Base-by-base conservation (phyloP, 2,113 vertebrate species). In the Paramisgurnus dabryanus region DNA sequence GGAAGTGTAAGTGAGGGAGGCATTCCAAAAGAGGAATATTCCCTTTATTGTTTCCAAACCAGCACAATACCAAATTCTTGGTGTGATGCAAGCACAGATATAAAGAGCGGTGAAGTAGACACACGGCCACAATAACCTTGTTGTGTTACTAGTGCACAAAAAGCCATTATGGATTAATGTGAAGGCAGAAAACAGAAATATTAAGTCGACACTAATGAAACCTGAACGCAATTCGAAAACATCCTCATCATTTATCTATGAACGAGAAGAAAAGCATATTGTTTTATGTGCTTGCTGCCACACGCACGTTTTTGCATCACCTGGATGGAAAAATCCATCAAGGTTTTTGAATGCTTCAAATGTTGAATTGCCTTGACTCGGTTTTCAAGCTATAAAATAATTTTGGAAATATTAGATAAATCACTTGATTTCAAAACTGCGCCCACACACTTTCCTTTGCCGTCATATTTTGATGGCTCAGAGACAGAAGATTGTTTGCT, bases 11-110 rank as follows among this genome's bases (percentile, higher is more conserved):
- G 67, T 63, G 50, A 17, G 11, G 15, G 40, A 65, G 58, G 53
- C 13, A 10, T 39, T 47, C 4, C 67, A 71, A 67, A 60, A 11
- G 72, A 83, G 58, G 76, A 73, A 71, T 53, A 63, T 83, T 80
- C 41, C 45, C 45, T 53, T 79, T 69, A 73, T 76, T 70, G 76
- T 67, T 74, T 49, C 69, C 17, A 43, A 41, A 58, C 6, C 53
- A 72, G 39, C 39, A 41, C 3, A 73, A 4, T 43, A 18, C n/a
- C 43, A 22, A 57, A 57, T 6, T 6, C 17, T 7, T 7, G 2
- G 7, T 57, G 55, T 57, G 55, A 60, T 22, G 6, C 39, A 41
- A 60, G 69, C 55, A 39, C 34, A 13, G 67, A 58, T 13, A 53
- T 53, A 4, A 61, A 13, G n/a, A 43, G 53, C 22, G n/a, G 10